Conservation (phyloP, 2,797 vertebrate genomes). For the Esox masquinongy region DNA sequence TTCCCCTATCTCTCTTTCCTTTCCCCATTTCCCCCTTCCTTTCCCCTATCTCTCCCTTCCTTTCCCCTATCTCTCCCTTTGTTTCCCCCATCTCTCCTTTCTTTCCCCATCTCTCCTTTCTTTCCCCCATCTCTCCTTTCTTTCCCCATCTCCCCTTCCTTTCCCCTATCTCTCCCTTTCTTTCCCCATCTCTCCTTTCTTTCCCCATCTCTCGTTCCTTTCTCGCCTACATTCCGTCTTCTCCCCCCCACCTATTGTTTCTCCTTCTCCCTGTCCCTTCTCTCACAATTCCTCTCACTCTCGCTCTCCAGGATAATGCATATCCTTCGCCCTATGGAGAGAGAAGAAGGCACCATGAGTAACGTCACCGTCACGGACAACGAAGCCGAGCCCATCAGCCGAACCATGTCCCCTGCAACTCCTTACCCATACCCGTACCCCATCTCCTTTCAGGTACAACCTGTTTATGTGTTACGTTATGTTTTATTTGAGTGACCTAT, state of each 20-base stretch:
- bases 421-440: constrained; percentile 84
- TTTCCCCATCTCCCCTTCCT: neutral
- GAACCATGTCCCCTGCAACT: constrained; percentile 86
- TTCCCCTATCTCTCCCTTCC: neutral
- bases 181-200: no score
- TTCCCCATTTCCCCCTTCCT: neutral
- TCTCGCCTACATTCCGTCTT: no score
- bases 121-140: neutral
- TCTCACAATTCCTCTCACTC: neutral
- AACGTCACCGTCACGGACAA: constrained; percentile 93
- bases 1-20: no score
- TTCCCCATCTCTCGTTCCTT: no score
- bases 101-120: no score
- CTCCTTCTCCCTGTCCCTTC: constrained; percentile 42
- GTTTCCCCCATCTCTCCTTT: no score
- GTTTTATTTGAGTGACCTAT: neutral
- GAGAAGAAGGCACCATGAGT: constrained; percentile 93
- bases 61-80: neutral
- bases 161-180: neutral
- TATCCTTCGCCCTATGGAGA: constrained; percentile 77
- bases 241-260: no score
- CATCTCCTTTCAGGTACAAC: constrained; percentile 85
- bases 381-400: constrained; percentile 81
- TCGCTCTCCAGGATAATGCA: constrained; percentile 72
- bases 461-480: neutral